These are phyloP conservation scores for Theocolax elegans DNA, from an alignment of 1,140 invertebrate species.

Conservation along the genomic window DNA sequence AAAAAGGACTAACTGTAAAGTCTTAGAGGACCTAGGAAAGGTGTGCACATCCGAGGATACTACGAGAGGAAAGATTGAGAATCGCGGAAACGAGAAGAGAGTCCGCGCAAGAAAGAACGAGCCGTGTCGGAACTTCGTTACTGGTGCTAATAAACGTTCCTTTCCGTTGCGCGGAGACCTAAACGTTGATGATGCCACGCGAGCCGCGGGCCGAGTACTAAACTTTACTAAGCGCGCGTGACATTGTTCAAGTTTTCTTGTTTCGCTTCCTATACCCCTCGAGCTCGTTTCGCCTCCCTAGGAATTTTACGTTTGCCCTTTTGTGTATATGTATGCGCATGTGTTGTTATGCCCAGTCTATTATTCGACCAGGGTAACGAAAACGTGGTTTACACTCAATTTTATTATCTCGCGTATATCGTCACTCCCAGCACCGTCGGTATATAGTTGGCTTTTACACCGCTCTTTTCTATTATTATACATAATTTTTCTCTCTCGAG, in stretches of 20 bases:
- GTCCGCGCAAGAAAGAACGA: too few relatives aligned
- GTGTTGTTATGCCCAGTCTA: not conserved
- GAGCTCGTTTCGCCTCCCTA: not conserved
- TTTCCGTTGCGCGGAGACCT: not conserved
- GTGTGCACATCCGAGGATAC: too few relatives aligned
- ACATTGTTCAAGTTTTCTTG: slow-evolving; percentile 11
- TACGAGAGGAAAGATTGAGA: not conserved
- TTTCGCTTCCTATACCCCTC: not conserved
- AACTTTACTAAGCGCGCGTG: slow-evolving; percentile 7
- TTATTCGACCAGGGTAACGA: not conserved
- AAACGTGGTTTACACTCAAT: too few relatives aligned
- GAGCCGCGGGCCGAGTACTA: too few relatives aligned
- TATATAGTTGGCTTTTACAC: too few relatives aligned
- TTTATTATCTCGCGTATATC: slow-evolving; percentile 10
- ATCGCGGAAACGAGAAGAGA: slow-evolving; percentile 1
- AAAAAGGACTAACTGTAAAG: not conserved
- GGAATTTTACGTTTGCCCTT: slow-evolving; percentile 11
- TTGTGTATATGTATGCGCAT: not conserved
- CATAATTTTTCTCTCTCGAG: not conserved
- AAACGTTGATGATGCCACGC: not conserved
- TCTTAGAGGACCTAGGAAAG: not conserved
- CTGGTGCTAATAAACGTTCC: slow-evolving; percentile 20
- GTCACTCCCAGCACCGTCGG: too few relatives aligned
- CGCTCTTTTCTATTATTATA: too few relatives aligned
- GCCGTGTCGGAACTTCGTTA: slow-evolving; percentile 5